Evolutionary conservation across 2,888 invertebrate species (phyloP).

Genomic region (Abscondita cerata): DNA sequence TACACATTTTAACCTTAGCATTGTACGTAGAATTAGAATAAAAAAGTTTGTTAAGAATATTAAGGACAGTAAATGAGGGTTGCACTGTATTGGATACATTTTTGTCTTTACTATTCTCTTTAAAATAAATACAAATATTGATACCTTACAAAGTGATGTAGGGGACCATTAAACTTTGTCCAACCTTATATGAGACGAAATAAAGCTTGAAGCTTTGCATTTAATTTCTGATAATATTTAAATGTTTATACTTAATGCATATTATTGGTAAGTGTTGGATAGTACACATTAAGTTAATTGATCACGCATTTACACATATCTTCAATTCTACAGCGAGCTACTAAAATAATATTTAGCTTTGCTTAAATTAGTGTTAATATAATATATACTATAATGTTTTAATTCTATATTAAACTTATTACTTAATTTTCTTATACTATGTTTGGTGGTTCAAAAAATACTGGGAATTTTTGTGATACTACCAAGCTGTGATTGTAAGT

Average conservation of each 20-base stretch:
- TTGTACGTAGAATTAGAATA: constrained; percentile 11
- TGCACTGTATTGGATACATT: constrained; percentile 6
- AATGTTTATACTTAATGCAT: constrained; percentile 9
- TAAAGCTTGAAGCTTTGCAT: constrained; percentile 9
- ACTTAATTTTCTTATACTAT: constrained; percentile 44
- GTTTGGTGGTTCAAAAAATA: constrained; percentile 60
- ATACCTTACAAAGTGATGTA: constrained; percentile 54
- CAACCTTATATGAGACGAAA: constrained; percentile 51
- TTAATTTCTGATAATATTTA: not conserved
- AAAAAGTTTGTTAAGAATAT: not conserved
- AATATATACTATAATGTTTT: constrained; percentile 4
- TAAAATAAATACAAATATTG: constrained; percentile 31
- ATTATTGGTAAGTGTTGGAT: constrained; percentile 5
- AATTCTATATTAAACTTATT: constrained; percentile 10
- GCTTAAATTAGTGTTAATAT: constrained; percentile 21
- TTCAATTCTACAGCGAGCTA: constrained; percentile 21
- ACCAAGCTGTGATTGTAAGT: constrained; percentile 59
- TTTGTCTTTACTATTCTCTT: constrained; percentile 12
- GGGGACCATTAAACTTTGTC: constrained; percentile 56
- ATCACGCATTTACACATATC: constrained; percentile 20
- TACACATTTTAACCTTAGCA: constrained; percentile 9
- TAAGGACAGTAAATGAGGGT: constrained; percentile 1
- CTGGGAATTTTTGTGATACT: constrained; percentile 60
- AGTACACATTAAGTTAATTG: constrained; percentile 26
- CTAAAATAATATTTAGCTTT: constrained; percentile 24